Conservation (phyloP, 1,140 invertebrate species). For the Lucilia cuprina region DNA sequence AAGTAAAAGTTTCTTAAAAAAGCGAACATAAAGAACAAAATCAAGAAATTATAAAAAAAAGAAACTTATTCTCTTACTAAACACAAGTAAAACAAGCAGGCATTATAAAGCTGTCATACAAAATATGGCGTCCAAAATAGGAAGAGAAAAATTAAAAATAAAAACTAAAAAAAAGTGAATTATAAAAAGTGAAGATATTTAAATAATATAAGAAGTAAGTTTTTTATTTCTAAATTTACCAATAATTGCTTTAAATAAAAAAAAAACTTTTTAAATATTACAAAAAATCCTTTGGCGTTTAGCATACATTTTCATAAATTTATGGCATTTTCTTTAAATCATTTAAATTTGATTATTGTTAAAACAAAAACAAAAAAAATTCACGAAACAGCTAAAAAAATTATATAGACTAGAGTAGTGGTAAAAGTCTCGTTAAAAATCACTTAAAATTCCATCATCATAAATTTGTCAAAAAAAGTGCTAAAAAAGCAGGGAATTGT, state of each 20-base stretch:
- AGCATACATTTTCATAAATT: neutral
- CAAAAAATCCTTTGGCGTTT: neutral
- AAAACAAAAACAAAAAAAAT: neutral
- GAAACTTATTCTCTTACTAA: neutral
- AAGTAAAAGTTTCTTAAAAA: conserved; percentile 2
- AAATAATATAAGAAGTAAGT: no score
- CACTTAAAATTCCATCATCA: conserved; percentile 63
- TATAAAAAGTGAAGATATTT: no score
- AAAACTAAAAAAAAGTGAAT: no score
- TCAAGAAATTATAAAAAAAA: neutral
- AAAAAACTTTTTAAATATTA: neutral
- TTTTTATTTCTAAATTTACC: no score
- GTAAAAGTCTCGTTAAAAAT: conserved; percentile 59
- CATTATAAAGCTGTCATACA: neutral
- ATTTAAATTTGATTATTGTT: neutral
- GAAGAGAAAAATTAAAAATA: neutral
- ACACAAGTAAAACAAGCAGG: neutral
- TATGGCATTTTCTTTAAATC: no score
- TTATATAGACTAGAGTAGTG: neutral
- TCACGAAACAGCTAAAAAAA: neutral
- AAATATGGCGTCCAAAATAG: neutral
- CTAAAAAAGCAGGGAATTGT: conserved; percentile 7
- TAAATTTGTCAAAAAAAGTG: conserved; percentile 59
- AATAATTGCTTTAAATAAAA: neutral
- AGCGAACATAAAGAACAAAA: neutral